phyloP scores from a whole-genome alignment of 2,888 invertebrate species.

The Galerucella nymphaeae region DNA sequence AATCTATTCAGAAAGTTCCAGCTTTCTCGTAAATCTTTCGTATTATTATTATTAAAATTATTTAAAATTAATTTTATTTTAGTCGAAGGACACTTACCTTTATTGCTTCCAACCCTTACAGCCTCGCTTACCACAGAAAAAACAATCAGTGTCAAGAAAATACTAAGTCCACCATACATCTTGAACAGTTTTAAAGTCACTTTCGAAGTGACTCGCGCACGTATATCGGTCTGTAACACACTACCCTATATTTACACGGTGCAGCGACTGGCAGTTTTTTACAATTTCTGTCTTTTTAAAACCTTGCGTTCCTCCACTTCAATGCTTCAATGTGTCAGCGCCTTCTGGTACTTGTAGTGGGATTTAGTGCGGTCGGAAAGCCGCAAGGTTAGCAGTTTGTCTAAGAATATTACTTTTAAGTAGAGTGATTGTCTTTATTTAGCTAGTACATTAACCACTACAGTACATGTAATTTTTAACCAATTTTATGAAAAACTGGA shows the following conservation, averaged over 20 bases:
- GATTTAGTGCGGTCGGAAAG: slow-evolving; percentile 32
- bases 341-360: slow-evolving; percentile 35
- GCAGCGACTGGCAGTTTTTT: slow-evolving; percentile 44
- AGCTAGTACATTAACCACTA: background rate
- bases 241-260: slow-evolving; percentile 45
- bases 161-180: slow-evolving; percentile 37
- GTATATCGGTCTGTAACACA: slow-evolving; percentile 39
- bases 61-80: background rate
- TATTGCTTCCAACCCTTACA: slow-evolving; percentile 37
- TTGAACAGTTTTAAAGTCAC: slow-evolving; percentile 42
- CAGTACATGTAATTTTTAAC: no score
- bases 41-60: background rate
- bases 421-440: slow-evolving; percentile 2
- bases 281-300: slow-evolving; percentile 44
- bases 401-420: slow-evolving; percentile 31
- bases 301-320: slow-evolving; percentile 46
- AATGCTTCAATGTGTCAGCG: slow-evolving; percentile 33
- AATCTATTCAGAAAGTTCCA: no score
- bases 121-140: slow-evolving; percentile 30
- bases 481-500: no score
- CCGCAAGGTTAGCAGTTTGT: slow-evolving; percentile 41
- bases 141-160: slow-evolving; percentile 16
- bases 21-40: no score
- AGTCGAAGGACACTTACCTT: slow-evolving; percentile 33
- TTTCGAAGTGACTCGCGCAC: slow-evolving; percentile 39